Percentiles rank a stretch among this genome's conserved stretches.
Evolutionary conservation across 2,113 vertebrate species (phyloP).

Genomic region (Periophthalmus modestus): DNA sequence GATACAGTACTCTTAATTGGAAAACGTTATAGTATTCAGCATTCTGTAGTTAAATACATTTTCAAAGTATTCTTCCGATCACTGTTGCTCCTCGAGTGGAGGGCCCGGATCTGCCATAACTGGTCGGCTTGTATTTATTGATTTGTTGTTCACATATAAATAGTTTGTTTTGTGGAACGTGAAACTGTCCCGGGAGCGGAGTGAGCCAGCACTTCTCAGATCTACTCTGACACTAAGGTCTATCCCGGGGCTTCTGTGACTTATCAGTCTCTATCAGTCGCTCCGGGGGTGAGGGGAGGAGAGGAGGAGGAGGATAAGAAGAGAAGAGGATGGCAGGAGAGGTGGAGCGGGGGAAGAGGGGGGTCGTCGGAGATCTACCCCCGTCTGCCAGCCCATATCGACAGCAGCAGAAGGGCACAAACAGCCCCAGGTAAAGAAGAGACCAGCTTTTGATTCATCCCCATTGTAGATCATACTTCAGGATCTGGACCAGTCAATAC

Average conservation of each 20-base stretch:
- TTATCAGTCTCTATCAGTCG: constrained; percentile 65
- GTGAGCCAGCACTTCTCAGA: constrained; percentile 33
- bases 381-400: constrained; percentile 37
- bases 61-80: too few species aligned
- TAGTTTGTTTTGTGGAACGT: not conserved
- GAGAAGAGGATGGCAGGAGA: not conserved
- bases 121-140: not conserved
- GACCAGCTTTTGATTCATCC: constrained; percentile 48
- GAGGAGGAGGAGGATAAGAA: not conserved
- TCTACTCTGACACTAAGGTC: constrained; percentile 50
- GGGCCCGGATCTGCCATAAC: not conserved
- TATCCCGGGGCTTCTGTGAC: constrained; percentile 34
- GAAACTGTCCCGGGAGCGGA: constrained; percentile 16
- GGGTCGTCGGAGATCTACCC: constrained; percentile 30
- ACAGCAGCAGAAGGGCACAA: constrained; percentile 63
- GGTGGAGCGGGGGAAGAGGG: not conserved
- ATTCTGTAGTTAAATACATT: too few species aligned
- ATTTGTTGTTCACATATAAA: not conserved
- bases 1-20: too few species aligned
- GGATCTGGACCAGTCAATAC: not conserved
- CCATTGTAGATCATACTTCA: constrained; percentile 46
- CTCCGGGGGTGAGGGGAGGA: constrained; percentile 8
- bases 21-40: too few species aligned
- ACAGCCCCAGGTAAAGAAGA: constrained; percentile 52
- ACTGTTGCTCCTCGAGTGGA: not conserved